Evolutionary conservation across 2,888 invertebrate genomes (phyloP), one percentile per base, ranked within the genome.

Genomic region (Cryptocephalus moraei): DNA sequence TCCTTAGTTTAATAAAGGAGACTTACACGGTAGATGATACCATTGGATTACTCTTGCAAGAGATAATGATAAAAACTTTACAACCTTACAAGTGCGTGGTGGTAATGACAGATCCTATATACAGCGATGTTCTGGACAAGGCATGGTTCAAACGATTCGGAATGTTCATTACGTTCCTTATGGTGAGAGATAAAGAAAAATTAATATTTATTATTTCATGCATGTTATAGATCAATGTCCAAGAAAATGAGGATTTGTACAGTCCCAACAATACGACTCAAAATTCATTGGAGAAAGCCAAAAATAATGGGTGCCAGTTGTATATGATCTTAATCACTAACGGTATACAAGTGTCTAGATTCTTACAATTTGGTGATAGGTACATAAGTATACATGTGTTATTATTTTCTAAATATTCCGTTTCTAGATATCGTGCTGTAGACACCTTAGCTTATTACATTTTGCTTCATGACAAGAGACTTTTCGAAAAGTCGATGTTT

Each of bases 271-370:
- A 73, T 55, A 67, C 74, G 33, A 80, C 80, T 0, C 63, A 82
- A 52, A 73, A 76, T 49, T 71, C 79, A 1, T 61, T 86, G 47
- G 63, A 74, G 32, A 73, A 75, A 56, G 76, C 80, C 6, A 78
- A 78, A 59, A 73, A 73, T 49, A 76, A 79, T 44, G 81, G 83
- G 14, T 90, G 90, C 62, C 80, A 82, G 57, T 70, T 80, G 4
- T 85, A 87, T 59, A 67, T 87, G 32, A 78, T 89, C 49, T 73
- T 88, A 9, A 67, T 88, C 14, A 72, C 85, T 0, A 88, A 88
- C 67, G 88, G 82, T 0, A 62, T 80, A 43, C 84, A 89, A 72
- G 73, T 79, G 1, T 70, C 78, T 0, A 71, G 82, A 49, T 73
- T 90, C 32, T 64, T 90, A n/a, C 70, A 72, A 57, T 89, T 82